These are phyloP conservation scores for Platichthys stellatus DNA, from an alignment of 2,113 vertebrate genomes.

Conservation along the genomic window DNA sequence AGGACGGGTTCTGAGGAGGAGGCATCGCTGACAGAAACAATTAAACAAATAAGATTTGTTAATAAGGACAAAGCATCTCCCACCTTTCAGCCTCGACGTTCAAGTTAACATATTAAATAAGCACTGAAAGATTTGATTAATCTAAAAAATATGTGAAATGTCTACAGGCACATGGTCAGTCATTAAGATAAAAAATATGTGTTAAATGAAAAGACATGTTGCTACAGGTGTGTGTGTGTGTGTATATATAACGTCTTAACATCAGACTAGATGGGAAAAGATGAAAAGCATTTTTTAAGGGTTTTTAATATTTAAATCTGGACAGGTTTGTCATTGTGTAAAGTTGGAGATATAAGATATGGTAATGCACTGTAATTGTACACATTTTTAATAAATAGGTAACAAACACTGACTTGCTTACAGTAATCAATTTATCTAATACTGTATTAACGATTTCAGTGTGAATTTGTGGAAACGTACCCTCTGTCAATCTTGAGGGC, in stretches of 20 bases:
- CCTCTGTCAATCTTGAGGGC: conserved; percentile 89
- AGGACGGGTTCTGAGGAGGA: conserved; percentile 83
- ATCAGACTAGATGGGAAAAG: conserved; percentile 2
- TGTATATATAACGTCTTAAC: conserved; percentile 10
- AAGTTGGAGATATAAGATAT: background rate
- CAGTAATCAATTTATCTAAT: background rate
- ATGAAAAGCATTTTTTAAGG: conserved; percentile 15
- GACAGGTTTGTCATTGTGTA: conserved; percentile 2
- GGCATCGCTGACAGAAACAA: conserved; percentile 85
- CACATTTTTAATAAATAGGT: conserved; percentile 47
- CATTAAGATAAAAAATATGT: background rate
- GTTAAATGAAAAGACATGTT: conserved; percentile 17
- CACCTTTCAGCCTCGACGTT: conserved; percentile 8
- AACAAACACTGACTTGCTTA: background rate
- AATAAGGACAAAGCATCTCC: background rate
- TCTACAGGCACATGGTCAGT: background rate
- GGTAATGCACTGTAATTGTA: conserved; percentile 36
- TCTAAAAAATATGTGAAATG: background rate
- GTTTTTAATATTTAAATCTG: conserved; percentile 25
- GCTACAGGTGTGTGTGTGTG: background rate
- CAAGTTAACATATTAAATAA: conserved; percentile 31
- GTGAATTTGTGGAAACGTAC: conserved; percentile 77
- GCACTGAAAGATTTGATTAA: conserved; percentile 48
- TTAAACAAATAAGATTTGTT: background rate
- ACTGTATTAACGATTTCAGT: background rate